Evolutionary conservation across 2,888 invertebrate species (phyloP).

Genomic region (Hermodice carunculata): DNA sequence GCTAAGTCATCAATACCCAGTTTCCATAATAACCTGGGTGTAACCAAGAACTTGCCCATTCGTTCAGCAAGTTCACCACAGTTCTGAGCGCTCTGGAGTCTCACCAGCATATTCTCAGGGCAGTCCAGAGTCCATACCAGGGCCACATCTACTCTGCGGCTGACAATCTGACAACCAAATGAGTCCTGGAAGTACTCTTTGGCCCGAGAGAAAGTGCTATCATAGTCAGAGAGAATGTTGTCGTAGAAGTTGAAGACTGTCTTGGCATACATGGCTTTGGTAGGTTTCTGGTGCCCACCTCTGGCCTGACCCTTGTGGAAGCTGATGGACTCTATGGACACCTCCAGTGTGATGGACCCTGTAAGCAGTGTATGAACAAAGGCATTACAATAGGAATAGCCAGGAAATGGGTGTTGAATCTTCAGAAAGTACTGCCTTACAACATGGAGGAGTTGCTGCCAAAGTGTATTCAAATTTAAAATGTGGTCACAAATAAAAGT

Average conservation of each 20-base stretch:
- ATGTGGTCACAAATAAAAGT: too few relatives aligned
- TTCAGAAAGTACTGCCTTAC: too few relatives aligned
- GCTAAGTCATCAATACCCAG: background rate
- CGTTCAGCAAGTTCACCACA: slow-evolving; percentile 4
- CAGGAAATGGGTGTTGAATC: too few relatives aligned
- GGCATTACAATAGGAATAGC: too few relatives aligned
- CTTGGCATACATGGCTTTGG: background rate
- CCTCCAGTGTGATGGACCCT: too few relatives aligned
- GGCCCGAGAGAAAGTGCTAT: background rate
- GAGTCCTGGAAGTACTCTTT: background rate
- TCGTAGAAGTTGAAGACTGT: background rate
- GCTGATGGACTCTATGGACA: too few relatives aligned
- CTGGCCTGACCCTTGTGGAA: too few relatives aligned
- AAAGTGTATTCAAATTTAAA: too few relatives aligned
- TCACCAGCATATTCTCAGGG: background rate
- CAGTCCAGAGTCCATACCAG: background rate
- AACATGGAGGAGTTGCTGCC: too few relatives aligned
- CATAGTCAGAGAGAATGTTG: background rate
- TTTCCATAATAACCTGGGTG: background rate
- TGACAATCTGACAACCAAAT: background rate
- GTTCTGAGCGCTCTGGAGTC: slow-evolving; percentile 13
- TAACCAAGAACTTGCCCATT: background rate
- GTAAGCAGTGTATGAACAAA: too few relatives aligned
- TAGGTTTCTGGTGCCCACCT: too few relatives aligned
- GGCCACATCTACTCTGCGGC: background rate